A percentile compares a stretch with the other conserved stretches of the same genome.
These are phyloP conservation scores for Cryptomyrus ogoouensis DNA, from an alignment of 2,113 vertebrate genomes.

Conservation along the genomic window DNA sequence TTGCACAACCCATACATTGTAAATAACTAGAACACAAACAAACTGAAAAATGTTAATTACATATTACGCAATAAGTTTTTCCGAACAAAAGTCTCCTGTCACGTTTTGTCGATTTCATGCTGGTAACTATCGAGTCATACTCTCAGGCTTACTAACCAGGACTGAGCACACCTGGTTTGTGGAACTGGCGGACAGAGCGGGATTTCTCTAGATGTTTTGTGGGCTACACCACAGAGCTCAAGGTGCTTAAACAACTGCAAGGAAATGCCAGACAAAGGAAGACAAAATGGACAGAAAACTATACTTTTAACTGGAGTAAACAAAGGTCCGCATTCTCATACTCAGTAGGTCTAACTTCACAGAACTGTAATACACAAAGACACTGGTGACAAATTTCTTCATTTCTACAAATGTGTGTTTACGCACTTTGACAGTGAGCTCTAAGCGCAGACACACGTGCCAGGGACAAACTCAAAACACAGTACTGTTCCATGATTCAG, in stretches of 20 bases:
- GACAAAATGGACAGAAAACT: not conserved
- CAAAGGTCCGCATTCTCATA: not conserved
- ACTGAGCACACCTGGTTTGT: not conserved
- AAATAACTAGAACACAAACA: not conserved
- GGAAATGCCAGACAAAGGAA: not conserved
- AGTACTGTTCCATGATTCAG: not conserved
- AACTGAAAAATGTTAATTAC: not conserved
- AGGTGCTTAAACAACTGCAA: not conserved
- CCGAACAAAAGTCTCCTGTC: not conserved
- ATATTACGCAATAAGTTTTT: not conserved
- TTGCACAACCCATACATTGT: not conserved
- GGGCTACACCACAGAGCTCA: not conserved
- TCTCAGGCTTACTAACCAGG: not conserved
- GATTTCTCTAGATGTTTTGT: not conserved
- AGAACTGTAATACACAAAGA: not conserved
- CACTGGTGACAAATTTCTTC: not conserved
- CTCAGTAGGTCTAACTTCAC: not conserved
- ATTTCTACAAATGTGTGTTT: not conserved
- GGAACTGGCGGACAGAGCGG: not conserved
- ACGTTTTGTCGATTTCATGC: not conserved
- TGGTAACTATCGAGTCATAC: not conserved
- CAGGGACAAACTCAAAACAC: not conserved
- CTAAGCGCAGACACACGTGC: not conserved
- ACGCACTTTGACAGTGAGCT: not conserved
- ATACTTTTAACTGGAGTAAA: not conserved